Evolutionary conservation across 2,113 vertebrate species (phyloP).

Genomic region (Dasyprocta punctata): DNA sequence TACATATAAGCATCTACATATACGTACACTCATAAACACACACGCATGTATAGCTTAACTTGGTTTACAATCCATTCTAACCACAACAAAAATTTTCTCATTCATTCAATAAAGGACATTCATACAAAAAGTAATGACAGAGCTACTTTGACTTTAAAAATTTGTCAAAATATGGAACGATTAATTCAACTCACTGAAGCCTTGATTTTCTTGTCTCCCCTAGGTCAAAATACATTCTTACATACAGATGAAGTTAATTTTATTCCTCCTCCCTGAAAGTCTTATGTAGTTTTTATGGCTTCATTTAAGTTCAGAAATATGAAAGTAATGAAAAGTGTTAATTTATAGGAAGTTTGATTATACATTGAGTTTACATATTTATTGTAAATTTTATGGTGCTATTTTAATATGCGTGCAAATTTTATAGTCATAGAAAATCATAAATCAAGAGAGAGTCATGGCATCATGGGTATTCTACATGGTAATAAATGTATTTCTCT

Average conservation of each 20-base stretch:
- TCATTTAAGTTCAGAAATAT: neutral
- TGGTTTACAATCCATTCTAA: neutral
- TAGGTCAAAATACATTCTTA: neutral
- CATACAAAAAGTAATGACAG: neutral
- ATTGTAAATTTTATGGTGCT: constrained; percentile 7
- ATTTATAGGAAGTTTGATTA: neutral
- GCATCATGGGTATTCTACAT: neutral
- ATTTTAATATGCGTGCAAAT: neutral
- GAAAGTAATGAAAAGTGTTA: neutral
- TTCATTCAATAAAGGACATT: neutral
- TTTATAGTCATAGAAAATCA: neutral
- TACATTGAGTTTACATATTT: neutral
- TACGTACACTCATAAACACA: neutral
- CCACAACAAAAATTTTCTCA: neutral
- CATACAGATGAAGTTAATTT: neutral
- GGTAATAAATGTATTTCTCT: neutral
- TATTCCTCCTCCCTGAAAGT: neutral
- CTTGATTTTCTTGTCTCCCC: neutral
- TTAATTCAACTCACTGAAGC: neutral
- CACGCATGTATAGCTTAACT: neutral
- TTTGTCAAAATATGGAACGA: neutral
- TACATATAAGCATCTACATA: neutral
- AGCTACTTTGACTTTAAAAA: neutral
- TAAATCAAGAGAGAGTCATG: neutral
- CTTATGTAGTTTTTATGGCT: neutral